Evolutionary conservation across 2,888 invertebrate genomes (phyloP).

Genomic region (Altica lythri): DNA sequence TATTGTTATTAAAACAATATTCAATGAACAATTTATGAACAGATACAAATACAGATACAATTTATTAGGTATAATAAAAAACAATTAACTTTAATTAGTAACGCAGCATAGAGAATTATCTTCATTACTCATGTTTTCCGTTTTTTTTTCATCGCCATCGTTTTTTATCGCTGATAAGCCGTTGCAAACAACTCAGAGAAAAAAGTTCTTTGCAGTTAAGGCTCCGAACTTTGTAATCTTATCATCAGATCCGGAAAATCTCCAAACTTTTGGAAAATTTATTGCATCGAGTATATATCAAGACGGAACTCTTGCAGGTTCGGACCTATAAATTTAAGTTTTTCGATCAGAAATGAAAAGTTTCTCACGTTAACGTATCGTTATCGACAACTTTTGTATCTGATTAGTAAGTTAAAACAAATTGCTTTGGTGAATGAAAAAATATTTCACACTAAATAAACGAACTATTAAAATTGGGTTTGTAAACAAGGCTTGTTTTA

Average conservation of each 20-base stretch:
- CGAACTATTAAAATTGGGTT: no score
- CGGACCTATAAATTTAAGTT: constrained; percentile 14
- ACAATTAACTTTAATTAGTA: constrained; percentile 8
- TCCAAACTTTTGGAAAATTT: constrained; percentile 13
- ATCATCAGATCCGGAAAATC: constrained; percentile 14
- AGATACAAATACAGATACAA: no score
- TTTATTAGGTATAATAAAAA: no score
- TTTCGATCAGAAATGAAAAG: constrained; percentile 18
- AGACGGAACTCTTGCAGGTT: constrained; percentile 15
- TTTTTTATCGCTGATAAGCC: constrained; percentile 10
- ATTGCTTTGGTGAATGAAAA: not conserved
- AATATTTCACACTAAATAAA: no score
- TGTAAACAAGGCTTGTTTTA: no score
- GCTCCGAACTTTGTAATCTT: constrained; percentile 11
- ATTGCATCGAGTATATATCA: constrained; percentile 11
- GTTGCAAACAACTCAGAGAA: not conserved
- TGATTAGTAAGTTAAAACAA: constrained; percentile 1
- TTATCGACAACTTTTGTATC: constrained; percentile 7
- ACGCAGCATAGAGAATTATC: constrained; percentile 1
- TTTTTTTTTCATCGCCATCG: constrained; percentile 6
- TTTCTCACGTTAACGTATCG: constrained; percentile 15
- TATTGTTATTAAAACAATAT: no score
- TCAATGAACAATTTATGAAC: no score
- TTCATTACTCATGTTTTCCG: constrained; percentile 4
- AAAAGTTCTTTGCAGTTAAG: constrained; percentile 2